A percentile compares a stretch with the other conserved stretches of the same genome.
phyloP scores from a whole-genome alignment of 2,888 invertebrate species.

The Chaetogeoica ovagalla region DNA sequence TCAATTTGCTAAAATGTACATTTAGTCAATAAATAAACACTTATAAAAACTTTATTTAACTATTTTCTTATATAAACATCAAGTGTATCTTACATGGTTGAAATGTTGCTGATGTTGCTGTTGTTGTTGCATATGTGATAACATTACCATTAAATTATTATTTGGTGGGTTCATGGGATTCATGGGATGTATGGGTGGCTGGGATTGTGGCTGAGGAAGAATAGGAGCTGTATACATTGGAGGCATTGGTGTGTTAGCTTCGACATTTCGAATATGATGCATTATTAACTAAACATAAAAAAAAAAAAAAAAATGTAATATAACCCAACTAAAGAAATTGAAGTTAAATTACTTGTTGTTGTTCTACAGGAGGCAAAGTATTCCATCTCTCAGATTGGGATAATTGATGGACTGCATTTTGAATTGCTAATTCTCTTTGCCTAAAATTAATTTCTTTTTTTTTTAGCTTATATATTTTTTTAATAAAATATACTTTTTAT shows the following conservation, averaged over 20 bases:
- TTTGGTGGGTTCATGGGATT: slow-evolving; percentile 42
- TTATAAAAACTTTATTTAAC: too few species aligned
- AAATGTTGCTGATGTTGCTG: slow-evolving; percentile 34
- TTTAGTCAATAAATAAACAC: too few species aligned
- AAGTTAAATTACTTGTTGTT: slow-evolving; percentile 58
- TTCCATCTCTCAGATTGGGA: slow-evolving; percentile 63
- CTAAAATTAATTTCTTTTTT: background rate
- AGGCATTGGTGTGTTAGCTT: slow-evolving; percentile 40
- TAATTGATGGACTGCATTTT: slow-evolving; percentile 56
- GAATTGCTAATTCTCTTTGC: slow-evolving; percentile 54
- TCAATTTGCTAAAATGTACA: slow-evolving; percentile 40
- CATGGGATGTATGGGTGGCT: slow-evolving; percentile 33
- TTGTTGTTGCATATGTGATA: slow-evolving; percentile 47
- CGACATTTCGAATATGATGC: slow-evolving; percentile 46
- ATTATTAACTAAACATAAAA: slow-evolving; percentile 25
- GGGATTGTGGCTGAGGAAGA: slow-evolving; percentile 33
- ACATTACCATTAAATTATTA: slow-evolving; percentile 50
- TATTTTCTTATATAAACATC: too few species aligned
- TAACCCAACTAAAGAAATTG: background rate
- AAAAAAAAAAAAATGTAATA: background rate
- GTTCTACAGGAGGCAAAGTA: slow-evolving; percentile 62
- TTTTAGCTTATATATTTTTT: background rate
- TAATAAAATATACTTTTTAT: background rate
- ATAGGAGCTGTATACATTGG: slow-evolving; percentile 43
- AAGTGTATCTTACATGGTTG: slow-evolving; percentile 32